A percentile compares a stretch with the other conserved stretches of the same genome.
Conservation (phyloP, 2,888 invertebrate species). For the Stegana nigrithorax region DNA sequence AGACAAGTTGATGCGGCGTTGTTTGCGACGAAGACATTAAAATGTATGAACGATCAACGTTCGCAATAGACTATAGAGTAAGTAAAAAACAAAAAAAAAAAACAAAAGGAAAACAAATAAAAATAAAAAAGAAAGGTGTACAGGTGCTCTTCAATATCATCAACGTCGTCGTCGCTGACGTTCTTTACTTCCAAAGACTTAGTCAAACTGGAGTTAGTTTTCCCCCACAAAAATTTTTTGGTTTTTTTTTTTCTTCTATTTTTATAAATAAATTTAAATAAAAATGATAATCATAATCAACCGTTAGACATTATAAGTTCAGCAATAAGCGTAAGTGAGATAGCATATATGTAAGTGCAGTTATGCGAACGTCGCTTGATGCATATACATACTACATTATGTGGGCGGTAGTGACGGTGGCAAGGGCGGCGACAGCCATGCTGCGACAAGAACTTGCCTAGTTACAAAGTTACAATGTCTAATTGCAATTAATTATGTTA, state of each 20-base stretch:
- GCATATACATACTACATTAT: background rate
- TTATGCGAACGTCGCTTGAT: constrained; percentile 31
- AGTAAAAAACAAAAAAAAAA: too few relatives aligned
- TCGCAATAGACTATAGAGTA: constrained; percentile 2
- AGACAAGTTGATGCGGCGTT: constrained; percentile 16
- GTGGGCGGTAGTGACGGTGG: too few relatives aligned
- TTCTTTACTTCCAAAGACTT: background rate
- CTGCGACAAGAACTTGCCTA: background rate
- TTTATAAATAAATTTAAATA: constrained; percentile 63
- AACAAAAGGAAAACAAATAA: too few relatives aligned
- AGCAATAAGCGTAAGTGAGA: constrained; percentile 54
- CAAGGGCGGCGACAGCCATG: too few relatives aligned
- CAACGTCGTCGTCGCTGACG: too few relatives aligned
- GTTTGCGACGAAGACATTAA: constrained; percentile 35
- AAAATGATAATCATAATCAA: constrained; percentile 53
- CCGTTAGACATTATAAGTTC: constrained; percentile 54
- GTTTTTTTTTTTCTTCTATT: constrained; percentile 40
- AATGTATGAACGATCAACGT: constrained; percentile 40
- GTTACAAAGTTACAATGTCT: constrained; percentile 33
- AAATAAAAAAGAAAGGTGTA: constrained; percentile 13
- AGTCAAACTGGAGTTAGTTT: constrained; percentile 13
- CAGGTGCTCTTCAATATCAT: background rate
- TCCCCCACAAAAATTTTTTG: too few relatives aligned
- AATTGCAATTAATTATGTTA: constrained; percentile 57
- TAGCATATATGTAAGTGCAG: constrained; percentile 32